Percentiles rank a stretch among this genome's conserved stretches.
Conservation (phyloP, 2,888 invertebrate genomes). For the Protodeltote pygarga region DNA sequence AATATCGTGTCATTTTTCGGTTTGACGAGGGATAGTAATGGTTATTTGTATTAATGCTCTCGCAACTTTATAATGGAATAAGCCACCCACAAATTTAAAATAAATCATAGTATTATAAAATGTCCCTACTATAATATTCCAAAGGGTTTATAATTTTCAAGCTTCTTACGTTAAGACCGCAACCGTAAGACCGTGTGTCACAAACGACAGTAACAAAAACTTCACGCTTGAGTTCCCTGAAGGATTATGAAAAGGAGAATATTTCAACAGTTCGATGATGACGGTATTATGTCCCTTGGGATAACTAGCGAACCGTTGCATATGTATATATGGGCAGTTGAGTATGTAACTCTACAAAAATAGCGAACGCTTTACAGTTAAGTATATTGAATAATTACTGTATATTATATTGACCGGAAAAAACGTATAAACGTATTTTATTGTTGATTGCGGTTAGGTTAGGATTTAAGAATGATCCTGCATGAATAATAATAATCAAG, state of each 20-base stretch:
- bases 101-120: too few relatives aligned
- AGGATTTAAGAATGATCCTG: too few relatives aligned
- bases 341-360: not conserved
- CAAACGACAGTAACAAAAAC: not conserved
- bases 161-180: too few relatives aligned
- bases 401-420: slow-evolving; percentile 1
- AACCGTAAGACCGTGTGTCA: not conserved
- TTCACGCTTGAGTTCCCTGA: not conserved
- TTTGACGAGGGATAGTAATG: not conserved
- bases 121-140: too few relatives aligned
- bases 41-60: not conserved
- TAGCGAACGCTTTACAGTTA: slow-evolving; percentile 2
- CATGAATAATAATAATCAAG: too few relatives aligned
- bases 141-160: too few relatives aligned
- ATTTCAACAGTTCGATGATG: not conserved
- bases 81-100: too few relatives aligned
- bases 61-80: slow-evolving; percentile 1
- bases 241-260: slow-evolving; percentile 19
- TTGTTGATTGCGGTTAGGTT: too few relatives aligned
- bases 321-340: not conserved
- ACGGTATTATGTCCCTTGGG: slow-evolving; percentile 9
- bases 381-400: not conserved
- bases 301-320: not conserved
- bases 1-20: slow-evolving; percentile 1
- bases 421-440: too few relatives aligned